A percentile compares a stretch with the other conserved stretches of the same genome.
Evolutionary conservation across 2,113 vertebrate species (phyloP).

Genomic region (Brienomyrus longianalis): DNA sequence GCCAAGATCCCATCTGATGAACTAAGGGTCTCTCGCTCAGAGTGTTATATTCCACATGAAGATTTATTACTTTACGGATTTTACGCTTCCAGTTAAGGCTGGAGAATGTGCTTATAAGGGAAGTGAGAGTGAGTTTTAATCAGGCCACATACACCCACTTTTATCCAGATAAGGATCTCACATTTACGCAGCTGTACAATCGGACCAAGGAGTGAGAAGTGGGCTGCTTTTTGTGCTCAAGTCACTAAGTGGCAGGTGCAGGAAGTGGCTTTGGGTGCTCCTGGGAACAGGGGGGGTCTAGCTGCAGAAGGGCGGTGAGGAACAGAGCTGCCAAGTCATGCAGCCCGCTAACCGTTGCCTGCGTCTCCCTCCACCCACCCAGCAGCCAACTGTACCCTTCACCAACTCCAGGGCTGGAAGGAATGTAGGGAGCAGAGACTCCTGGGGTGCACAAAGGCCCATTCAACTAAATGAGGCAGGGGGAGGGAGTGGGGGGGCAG

Average conservation of each 20-base stretch:
- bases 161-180: neutral
- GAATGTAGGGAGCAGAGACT: neutral
- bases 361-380: neutral
- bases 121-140: neutral
- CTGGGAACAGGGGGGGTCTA: neutral
- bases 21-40: neutral
- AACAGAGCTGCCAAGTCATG: slow-evolving; percentile 5
- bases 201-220: neutral
- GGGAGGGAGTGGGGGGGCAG: neutral
- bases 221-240: neutral
- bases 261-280: neutral
- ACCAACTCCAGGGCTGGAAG: neutral
- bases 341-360: neutral
- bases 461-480: neutral
- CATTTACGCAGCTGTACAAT: neutral
- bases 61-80: neutral
- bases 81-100: neutral
- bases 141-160: neutral
- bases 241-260: slow-evolving; percentile 12
- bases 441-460: slow-evolving; percentile 13
- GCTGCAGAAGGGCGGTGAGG: neutral
- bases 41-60: neutral
- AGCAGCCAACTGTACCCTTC: neutral
- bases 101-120: neutral
- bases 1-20: neutral